Conservation (phyloP, 1,140 invertebrate genomes). For the Trialeurodes vaporariorum region DNA sequence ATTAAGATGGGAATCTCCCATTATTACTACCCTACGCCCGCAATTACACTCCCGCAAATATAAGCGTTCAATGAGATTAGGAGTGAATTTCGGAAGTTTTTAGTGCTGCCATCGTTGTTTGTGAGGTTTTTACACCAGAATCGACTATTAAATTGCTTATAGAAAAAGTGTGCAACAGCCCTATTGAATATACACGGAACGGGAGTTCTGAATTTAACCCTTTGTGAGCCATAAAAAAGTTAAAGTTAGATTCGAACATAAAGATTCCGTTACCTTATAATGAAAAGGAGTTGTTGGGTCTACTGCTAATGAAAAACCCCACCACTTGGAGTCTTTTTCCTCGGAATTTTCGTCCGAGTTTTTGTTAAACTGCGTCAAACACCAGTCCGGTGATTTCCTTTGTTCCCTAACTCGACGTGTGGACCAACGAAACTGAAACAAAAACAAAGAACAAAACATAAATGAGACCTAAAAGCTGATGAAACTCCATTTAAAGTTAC, state of each 20-base stretch:
- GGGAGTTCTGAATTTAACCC: too few species aligned
- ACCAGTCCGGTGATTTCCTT: background rate
- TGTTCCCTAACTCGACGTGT: background rate
- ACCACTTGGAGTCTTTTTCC: constrained; percentile 11
- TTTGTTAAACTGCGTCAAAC: background rate
- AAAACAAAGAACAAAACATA: background rate
- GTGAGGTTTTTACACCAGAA: background rate
- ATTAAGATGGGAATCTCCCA: too few species aligned
- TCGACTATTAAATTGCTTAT: background rate
- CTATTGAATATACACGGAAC: too few species aligned
- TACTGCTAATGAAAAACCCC: constrained; percentile 19
- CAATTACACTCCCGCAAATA: too few species aligned
- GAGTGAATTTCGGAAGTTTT: background rate
- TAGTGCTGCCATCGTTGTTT: background rate
- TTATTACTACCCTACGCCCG: too few species aligned
- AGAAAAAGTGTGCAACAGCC: too few species aligned
- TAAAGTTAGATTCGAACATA: background rate
- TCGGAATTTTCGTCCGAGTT: constrained; percentile 4
- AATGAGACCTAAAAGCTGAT: too few species aligned
- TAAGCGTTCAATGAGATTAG: too few species aligned
- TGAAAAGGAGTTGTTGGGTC: constrained; percentile 27
- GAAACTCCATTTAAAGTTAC: too few species aligned
- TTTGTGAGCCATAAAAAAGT: background rate
- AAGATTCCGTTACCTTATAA: constrained; percentile 23
- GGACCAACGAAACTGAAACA: background rate